phyloP scores from a whole-genome alignment of 2,797 vertebrate species.

The Tragopan temminckii region DNA sequence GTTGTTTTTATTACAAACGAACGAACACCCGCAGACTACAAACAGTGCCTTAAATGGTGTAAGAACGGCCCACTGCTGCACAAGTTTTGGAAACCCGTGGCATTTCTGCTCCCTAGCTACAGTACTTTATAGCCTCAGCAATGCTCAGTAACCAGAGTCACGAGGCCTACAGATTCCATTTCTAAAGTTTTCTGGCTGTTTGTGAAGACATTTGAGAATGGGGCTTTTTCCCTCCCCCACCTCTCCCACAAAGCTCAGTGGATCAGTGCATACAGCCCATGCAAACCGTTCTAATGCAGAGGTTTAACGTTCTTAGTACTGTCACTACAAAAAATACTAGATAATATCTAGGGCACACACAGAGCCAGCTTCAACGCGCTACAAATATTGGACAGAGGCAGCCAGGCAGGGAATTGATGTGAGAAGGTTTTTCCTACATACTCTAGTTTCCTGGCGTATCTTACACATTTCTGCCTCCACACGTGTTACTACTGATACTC shows the following conservation, averaged over 20 bases:
- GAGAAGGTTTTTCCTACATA: neutral
- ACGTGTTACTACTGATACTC: neutral
- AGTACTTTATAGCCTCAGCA: neutral
- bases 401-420: neutral
- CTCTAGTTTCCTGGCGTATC: neutral
- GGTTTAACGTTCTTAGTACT: neutral
- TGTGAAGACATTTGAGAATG: neutral
- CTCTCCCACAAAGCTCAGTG: neutral
- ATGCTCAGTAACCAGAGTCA: slow-evolving; percentile 5
- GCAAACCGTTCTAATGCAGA: neutral
- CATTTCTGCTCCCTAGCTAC: neutral
- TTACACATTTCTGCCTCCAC: neutral
- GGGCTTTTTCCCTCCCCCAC: neutral
- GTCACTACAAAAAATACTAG: neutral
- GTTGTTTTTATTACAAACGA: neutral
- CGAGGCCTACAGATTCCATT: neutral
- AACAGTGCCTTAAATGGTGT: neutral
- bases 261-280: neutral
- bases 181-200: neutral
- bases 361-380: neutral
- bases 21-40: neutral
- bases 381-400: neutral
- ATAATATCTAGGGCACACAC: accelerated
- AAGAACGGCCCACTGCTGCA: neutral
- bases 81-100: neutral